Percentiles rank a stretch among this genome's conserved stretches.
Evolutionary conservation across 2,113 vertebrate species (phyloP).

Genomic region (Pontoporia blainvillei): DNA sequence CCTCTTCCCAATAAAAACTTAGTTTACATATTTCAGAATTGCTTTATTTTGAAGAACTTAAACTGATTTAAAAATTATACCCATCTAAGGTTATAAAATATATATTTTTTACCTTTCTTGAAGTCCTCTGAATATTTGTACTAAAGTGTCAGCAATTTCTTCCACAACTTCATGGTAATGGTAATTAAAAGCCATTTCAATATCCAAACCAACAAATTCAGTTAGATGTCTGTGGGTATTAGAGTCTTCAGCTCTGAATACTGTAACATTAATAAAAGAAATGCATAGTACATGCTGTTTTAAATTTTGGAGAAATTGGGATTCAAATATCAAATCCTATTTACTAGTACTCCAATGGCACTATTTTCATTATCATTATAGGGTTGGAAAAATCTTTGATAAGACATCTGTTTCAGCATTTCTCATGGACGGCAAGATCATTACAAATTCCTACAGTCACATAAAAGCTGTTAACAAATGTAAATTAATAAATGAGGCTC

Average conservation of each 20-base stretch:
- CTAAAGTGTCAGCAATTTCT: constrained; percentile 96
- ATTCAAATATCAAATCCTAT: constrained; percentile 27
- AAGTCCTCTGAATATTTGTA: constrained; percentile 98
- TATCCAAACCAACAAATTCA: constrained; percentile 99
- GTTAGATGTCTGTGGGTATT: constrained; percentile 98
- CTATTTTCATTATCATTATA: constrained; percentile 2
- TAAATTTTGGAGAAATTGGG: constrained; percentile 42
- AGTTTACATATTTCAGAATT: neutral
- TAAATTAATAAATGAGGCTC: constrained; percentile 48
- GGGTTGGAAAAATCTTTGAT: neutral
- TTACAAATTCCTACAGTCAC: constrained; percentile 14
- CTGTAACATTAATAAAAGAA: constrained; percentile 80
- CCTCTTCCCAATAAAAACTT: neutral
- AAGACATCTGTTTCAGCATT: constrained; percentile 5
- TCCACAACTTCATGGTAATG: constrained; percentile 98
- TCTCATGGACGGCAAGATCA: constrained; percentile 5
- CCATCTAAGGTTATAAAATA: neutral
- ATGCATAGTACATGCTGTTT: constrained; percentile 44
- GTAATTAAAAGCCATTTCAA: constrained; percentile 98
- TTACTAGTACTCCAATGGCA: constrained; percentile 5
- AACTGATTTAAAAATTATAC: constrained; percentile 19
- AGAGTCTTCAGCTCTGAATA: constrained; percentile 98
- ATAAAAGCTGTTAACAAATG: constrained; percentile 31
- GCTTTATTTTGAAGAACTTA: neutral
- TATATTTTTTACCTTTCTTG: constrained; percentile 89